phyloP scores from a whole-genome alignment of 2,888 invertebrate genomes.

The Lycaena phlaeas region DNA sequence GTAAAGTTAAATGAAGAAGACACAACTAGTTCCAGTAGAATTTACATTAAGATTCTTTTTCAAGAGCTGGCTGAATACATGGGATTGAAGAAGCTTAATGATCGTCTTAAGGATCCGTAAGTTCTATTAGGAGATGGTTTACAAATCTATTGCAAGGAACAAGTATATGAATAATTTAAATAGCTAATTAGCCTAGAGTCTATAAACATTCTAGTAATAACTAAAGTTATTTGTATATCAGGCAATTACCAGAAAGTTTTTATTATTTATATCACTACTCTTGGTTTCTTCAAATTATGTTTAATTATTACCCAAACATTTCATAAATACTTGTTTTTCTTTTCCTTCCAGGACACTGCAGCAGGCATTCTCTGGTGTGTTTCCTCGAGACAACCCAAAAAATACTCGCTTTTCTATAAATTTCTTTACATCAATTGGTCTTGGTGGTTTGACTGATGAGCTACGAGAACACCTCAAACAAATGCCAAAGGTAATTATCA shows the following conservation, averaged over 20 bases:
- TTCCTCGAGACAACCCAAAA: constrained; percentile 96
- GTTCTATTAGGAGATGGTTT: constrained; percentile 39
- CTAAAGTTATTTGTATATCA: no score
- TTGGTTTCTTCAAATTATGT: no score
- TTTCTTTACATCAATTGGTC: constrained; percentile 96
- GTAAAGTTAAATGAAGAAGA: constrained; percentile 97
- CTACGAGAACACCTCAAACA: constrained; percentile 89
- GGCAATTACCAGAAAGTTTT: no score
- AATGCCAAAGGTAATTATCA: constrained; percentile 81
- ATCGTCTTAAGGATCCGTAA: constrained; percentile 90
- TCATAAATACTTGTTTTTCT: not conserved
- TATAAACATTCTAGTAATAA: no score
- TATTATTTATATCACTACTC: no score
- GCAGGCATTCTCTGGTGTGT: constrained; percentile 89
- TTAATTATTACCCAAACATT: no score
- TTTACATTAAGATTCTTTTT: constrained; percentile 98
- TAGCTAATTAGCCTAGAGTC: no score
- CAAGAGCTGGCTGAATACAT: constrained; percentile 97
- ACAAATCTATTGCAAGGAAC: not conserved
- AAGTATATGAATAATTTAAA: no score
- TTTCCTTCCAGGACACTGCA: constrained; percentile 83
- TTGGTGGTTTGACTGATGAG: constrained; percentile 96
- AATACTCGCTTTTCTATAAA: constrained; percentile 98
- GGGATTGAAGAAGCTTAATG: constrained; percentile 93
- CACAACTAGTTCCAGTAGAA: constrained; percentile 96